Percentiles rank a stretch among this genome's conserved stretches.
Conservation (phyloP, 2,888 invertebrate species). For the Oscheius sp. region DNA sequence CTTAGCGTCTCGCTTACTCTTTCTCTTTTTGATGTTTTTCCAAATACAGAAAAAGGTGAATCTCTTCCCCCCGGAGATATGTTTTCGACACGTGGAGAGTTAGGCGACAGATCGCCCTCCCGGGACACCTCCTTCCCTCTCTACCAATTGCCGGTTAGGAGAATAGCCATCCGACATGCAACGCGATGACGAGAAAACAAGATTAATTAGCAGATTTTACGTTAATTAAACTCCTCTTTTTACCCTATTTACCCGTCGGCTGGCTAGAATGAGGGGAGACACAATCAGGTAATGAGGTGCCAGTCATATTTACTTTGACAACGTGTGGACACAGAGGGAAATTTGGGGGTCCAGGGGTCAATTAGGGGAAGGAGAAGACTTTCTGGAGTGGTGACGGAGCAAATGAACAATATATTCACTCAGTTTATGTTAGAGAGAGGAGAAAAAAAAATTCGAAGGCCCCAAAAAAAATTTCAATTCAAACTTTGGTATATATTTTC, state of each 20-base stretch:
- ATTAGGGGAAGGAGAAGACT: too few species aligned
- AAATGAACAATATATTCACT: not conserved
- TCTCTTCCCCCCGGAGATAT: slow-evolving; percentile 8
- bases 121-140: slow-evolving; percentile 1
- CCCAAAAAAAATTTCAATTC: not conserved
- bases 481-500: too few species aligned
- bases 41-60: not conserved
- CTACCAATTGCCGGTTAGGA: not conserved
- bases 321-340: too few species aligned
- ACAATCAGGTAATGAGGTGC: slow-evolving; percentile 28
- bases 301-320: slow-evolving; percentile 14
- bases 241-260: not conserved
- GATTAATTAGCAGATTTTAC: slow-evolving; percentile 21
- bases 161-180: slow-evolving; percentile 19
- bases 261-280: not conserved
- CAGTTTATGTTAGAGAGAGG: not conserved
- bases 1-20: not conserved
- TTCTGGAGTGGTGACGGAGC: too few species aligned
- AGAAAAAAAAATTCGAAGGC: not conserved
- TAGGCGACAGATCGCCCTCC: slow-evolving; percentile 8
- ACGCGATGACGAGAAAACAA: not conserved
- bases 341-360: too few species aligned
- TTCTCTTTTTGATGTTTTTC: not conserved
- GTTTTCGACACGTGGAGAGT: slow-evolving; percentile 19
- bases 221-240: too few species aligned